A percentile compares a stretch with the other conserved stretches of the same genome.
phyloP scores from a whole-genome alignment of 2,888 invertebrate species.

The Euplexia lucipara region DNA sequence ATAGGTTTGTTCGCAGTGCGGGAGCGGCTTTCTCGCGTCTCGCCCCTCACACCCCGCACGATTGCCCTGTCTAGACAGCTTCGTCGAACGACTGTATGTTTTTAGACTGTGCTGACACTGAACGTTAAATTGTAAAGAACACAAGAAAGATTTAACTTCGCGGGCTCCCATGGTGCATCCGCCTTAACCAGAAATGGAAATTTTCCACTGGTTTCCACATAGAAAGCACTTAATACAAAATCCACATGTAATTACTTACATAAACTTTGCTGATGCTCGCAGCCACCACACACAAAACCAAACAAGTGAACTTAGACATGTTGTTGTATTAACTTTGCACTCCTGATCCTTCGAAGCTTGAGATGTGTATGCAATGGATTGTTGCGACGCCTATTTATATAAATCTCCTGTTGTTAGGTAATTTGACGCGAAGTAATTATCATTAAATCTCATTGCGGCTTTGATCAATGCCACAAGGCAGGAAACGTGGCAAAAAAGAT shows the following conservation, averaged over 20 bases:
- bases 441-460: constrained; percentile 41
- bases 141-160: no score
- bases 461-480: constrained; percentile 44
- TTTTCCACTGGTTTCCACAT: no score
- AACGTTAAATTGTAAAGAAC: no score
- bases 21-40: no score
- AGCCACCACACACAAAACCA: constrained; percentile 46
- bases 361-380: constrained; percentile 35
- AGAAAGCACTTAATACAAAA: no score
- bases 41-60: no score
- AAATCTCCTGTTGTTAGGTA: constrained; percentile 38
- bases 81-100: no score
- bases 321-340: constrained; percentile 25
- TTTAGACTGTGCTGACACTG: no score
- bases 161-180: no score
- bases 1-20: no score
- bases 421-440: constrained; percentile 52
- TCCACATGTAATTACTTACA: constrained; percentile 43
- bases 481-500: constrained; percentile 40
- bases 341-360: constrained; percentile 45
- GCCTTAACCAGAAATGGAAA: no score
- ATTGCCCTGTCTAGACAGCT: no score
- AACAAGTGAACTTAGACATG: constrained; percentile 46
- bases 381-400: constrained; percentile 52
- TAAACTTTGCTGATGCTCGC: constrained; percentile 34